Evolutionary conservation across 2,797 vertebrate species (phyloP).

Genomic region (Phaenicophaeus curvirostris): DNA sequence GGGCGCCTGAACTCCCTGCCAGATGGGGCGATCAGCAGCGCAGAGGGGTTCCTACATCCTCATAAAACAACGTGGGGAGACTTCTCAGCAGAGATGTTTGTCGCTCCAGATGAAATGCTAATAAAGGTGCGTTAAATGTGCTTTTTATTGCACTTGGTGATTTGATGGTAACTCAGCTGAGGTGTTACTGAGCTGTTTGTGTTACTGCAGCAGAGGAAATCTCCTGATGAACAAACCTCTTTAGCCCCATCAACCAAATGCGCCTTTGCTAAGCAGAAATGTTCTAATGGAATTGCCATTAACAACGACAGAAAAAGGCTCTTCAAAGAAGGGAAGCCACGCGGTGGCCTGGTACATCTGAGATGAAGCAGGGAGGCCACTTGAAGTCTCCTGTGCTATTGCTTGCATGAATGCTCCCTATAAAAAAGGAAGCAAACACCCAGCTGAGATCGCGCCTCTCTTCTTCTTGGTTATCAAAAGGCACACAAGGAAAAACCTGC

Average conservation of each 20-base stretch:
- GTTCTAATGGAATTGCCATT: neutral
- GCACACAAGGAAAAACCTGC: neutral
- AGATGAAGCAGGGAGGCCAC: neutral
- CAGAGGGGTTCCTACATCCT: neutral
- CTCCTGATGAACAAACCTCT: neutral
- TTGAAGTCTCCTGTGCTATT: neutral
- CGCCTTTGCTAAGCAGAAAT: neutral
- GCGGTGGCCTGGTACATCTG: accelerated
- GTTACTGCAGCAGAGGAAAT: neutral
- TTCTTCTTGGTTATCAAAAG: neutral
- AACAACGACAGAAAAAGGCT: neutral
- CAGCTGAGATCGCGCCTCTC: neutral
- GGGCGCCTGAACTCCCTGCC: neutral
- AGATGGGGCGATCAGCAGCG: neutral
- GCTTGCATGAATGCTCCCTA: neutral
- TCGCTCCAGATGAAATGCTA: neutral
- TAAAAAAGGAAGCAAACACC: neutral
- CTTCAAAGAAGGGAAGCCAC: neutral
- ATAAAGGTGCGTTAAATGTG: neutral
- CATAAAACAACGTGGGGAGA: neutral
- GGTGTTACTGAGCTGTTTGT: neutral
- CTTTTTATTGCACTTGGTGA: neutral
- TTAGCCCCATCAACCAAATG: neutral
- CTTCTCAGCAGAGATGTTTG: neutral
- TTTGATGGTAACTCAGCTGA: neutral